Evolutionary conservation across 2,888 invertebrate species (phyloP).

Genomic region (Pachydiplax longipennis): DNA sequence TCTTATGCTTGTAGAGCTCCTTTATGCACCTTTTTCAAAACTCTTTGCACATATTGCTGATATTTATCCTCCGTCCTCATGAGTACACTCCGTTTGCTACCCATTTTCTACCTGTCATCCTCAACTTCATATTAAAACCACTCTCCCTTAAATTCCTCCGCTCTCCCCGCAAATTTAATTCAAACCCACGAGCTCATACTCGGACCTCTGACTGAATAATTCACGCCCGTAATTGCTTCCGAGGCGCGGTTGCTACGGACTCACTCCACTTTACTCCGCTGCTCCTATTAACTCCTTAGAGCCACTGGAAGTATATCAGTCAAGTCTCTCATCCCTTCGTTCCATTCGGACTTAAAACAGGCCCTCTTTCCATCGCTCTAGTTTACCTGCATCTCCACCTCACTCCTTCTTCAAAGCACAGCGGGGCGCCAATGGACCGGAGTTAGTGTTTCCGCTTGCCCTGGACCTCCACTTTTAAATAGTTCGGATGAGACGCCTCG

Average conservation of each 20-base stretch:
- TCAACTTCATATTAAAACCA: not conserved
- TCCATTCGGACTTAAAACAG: not conserved
- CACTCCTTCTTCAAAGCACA: not conserved
- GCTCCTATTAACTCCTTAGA: not conserved
- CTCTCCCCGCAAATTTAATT: not conserved
- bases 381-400: not conserved
- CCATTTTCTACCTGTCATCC: not conserved
- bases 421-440: not conserved
- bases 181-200: not conserved
- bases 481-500: no score
- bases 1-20: no score
- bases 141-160: not conserved
- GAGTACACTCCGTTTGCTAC: not conserved
- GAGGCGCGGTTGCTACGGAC: not conserved
- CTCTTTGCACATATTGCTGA: not conserved
- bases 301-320: not conserved
- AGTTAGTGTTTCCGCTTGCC: no score
- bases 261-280: not conserved
- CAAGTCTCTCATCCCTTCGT: not conserved
- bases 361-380: not conserved
- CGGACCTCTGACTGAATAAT: not conserved
- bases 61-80: not conserved
- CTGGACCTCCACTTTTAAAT: no score
- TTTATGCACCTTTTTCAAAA: not conserved
- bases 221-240: constrained; percentile 24